Conservation (phyloP, 2,888 invertebrate species). For the Ernsta delagoae region DNA sequence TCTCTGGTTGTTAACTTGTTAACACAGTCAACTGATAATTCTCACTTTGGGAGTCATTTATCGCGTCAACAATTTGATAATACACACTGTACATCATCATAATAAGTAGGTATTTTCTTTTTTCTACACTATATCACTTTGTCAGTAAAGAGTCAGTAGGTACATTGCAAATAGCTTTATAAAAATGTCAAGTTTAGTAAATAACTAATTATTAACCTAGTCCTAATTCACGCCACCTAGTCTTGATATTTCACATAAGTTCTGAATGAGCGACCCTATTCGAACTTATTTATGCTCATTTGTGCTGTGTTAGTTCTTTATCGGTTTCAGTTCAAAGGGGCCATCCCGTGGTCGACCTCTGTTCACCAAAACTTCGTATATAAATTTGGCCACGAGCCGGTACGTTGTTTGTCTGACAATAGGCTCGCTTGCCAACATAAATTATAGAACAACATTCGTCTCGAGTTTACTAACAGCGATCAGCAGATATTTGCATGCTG, state of each 20-base stretch:
- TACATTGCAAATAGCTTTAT: too few species aligned
- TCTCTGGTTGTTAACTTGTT: slow-evolving; percentile 41
- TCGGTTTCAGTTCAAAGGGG: slow-evolving; percentile 53
- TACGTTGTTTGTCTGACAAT: slow-evolving; percentile 71
- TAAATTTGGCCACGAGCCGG: slow-evolving; percentile 67
- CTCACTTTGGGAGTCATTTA: slow-evolving; percentile 39
- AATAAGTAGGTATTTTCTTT: too few species aligned
- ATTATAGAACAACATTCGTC: slow-evolving; percentile 72
- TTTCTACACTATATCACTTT: too few species aligned
- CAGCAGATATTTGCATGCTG: slow-evolving; percentile 63
- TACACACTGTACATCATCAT: too few species aligned
- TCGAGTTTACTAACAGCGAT: slow-evolving; percentile 61
- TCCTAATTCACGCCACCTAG: slow-evolving; percentile 49
- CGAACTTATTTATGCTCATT: slow-evolving; percentile 58
- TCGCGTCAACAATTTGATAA: slow-evolving; percentile 19
- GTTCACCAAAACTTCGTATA: slow-evolving; percentile 68
- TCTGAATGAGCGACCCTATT: slow-evolving; percentile 41
- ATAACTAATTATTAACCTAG: not conserved
- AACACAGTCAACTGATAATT: slow-evolving; percentile 48
- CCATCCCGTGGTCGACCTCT: slow-evolving; percentile 55
- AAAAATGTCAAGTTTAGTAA: too few species aligned
- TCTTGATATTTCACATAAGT: slow-evolving; percentile 31
- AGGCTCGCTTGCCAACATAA: slow-evolving; percentile 70
- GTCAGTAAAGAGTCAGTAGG: too few species aligned
- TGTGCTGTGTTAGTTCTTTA: slow-evolving; percentile 63